These are phyloP conservation scores for Gambusia affinis DNA, from an alignment of 2,113 vertebrate species.

Conservation along the genomic window DNA sequence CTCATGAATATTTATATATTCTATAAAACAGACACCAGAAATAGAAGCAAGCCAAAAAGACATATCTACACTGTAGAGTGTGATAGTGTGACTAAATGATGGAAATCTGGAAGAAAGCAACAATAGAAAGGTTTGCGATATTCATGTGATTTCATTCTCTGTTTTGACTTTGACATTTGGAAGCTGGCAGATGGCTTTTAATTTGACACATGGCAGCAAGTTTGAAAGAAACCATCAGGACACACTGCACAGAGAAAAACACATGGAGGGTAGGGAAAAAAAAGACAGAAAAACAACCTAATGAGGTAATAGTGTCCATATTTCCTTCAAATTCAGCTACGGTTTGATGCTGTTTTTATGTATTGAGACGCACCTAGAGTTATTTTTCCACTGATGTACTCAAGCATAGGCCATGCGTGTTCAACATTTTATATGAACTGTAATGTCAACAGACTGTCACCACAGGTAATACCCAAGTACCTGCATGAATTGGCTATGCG, in stretches of 20 bases:
- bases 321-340: conserved; percentile 9
- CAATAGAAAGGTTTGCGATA: conserved; percentile 8
- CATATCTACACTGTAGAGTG: conserved; percentile 7
- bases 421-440: conserved; percentile 21
- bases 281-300: not conserved
- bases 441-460: conserved; percentile 21
- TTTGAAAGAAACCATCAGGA: conserved; percentile 4
- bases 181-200: conserved; percentile 36
- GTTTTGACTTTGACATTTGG: conserved; percentile 19
- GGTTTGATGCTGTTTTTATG: not conserved
- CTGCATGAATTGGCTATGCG: conserved; percentile 21
- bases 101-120: conserved; percentile 26
- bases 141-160: not conserved
- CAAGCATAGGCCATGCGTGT: conserved; percentile 15
- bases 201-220: conserved; percentile 9
- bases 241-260: not conserved
- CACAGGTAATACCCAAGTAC: conserved; percentile 24
- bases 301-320: conserved; percentile 14
- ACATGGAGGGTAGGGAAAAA: not conserved
- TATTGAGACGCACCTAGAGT: not conserved
- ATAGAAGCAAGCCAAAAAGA: conserved; percentile 26
- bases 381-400: not conserved
- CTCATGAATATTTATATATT: conserved; percentile 43
- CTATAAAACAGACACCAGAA: conserved; percentile 36
- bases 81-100: not conserved